Base-by-base conservation (phyloP, 2,888 invertebrate species). In the Agrochola circellaris region DNA sequence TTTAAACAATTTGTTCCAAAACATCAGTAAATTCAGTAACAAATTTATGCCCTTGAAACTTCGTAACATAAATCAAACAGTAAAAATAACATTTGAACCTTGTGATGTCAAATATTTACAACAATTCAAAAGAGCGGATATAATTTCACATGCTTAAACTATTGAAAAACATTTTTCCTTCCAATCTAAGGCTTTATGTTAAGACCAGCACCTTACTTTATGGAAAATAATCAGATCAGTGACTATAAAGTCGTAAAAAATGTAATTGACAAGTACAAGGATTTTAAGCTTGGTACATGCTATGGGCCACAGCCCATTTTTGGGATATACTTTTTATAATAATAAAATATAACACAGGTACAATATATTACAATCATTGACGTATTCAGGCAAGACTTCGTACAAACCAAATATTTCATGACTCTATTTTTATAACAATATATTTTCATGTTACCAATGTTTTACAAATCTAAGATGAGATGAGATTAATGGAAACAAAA, bases 81-180 rank as follows among this genome's bases (percentile, higher is more conserved):
- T 84, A 86, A 80, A 86, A 87, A 89, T 90, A 89, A 90, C 87
- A 89, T 87, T 88, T 87, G 81, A 90, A 90, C 89, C 87, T 90
- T 95, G 95, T 96, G 95, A 95, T 95, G 94, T 93, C 90, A 90
- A 88, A 91, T 95, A 95, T 95, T 92, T 95, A 95, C 95, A 95
- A 91, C 83, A 88, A 88, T 89, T 88, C 88, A 87, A 90, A 86
- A 89, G 90, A 89, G 89, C 89, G 84, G 87, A 72, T 84, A 71
- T n/a, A 87, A 89, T 87, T 89, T 86, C 54, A 82, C 78, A 81
- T 64, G 69, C 83, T 84, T 86, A 76, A 38, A 78, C 38, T 77
- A 81, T 68, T 76, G 83, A 77, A 84, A 73, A 83, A 73, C 79
- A 76, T 77, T 70, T 81, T 85, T 81, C 86, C 82, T 77, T 83